Base-by-base conservation (phyloP, 2,113 vertebrate species). In the Daubentonia madagascariensis region DNA sequence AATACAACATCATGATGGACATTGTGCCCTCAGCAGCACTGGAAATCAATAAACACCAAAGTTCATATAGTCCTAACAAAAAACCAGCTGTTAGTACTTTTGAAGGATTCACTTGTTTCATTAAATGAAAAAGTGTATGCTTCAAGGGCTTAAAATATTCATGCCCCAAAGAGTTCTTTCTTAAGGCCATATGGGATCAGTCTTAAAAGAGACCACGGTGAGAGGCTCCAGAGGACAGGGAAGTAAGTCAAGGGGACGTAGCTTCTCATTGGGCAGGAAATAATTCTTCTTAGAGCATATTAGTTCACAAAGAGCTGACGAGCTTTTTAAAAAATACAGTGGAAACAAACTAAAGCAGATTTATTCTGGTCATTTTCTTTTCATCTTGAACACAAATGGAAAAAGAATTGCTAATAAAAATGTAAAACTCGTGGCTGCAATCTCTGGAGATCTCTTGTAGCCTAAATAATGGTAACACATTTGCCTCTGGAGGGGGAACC, bases 41-140 rank as follows among this genome's bases (percentile, higher is more conserved):
- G 91, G 89, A 94, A 95, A 93, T 57, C 92, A 93, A 48, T 17
- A 92, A 78, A 85, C 94, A 28, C 25, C 87, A 84, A 91, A 94
- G 8, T 30, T 70, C 22, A 54, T 3, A 76, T 5, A 59, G 4
- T 30, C 18, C 30, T 13, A 79, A 50, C 2, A 84, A 80, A 98
- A 97, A 52, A 2, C 1, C 25, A 52, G 90, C 11, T 73, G 43
- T 92, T 78, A 45, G 5, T 61, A 85, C 9, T 84, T 96, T 80
- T 67, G 52, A 54, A n/a, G 68, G 78, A 92, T 89, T 96, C 20
- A 1, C 0, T 81, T 40, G 37, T 96, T 98, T 87, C 22, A 63
- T 96, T 97, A 61, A 12, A 52, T 2, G 1, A 95, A 97, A 97
- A 76, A 96, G 67, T 76, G 86, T 81, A 88, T 92, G 22, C 30